Evolutionary conservation across 2,797 vertebrate species (phyloP), one percentile per base, ranked within the genome.

Genomic region (Rhinella marina): DNA sequence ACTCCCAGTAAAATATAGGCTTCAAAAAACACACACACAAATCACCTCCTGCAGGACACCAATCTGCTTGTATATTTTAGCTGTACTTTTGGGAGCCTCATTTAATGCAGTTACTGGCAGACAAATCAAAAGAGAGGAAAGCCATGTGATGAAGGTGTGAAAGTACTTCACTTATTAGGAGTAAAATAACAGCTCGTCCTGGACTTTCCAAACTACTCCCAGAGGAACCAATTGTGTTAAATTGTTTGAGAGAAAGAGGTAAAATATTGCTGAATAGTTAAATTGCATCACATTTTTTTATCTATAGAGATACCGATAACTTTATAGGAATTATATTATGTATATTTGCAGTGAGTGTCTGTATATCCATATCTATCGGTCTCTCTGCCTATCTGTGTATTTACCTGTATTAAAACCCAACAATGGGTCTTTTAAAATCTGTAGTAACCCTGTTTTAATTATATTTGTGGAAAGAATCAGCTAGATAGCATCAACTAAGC

Each of bases 51-150:
- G 72, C 84, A 29, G 25, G 57, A 85, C n/a, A 77, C 17, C 9
- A 17, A 32, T 41, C 52, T 7, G 59, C 72, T 76, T 73, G 27
- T 75, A 50, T 62, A 32, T 77, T 77, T 77, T 54, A 61, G 84
- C 73, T 85, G 27, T 54, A 12, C 73, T 85, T 75, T 57, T 57
- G 32, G 52, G 85, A 86, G 14, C 6, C 23, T 27, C 50, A 27
- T 86, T 77, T 78, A 85, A 85, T 85, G 57, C 59, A 77, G 57
- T 54, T 61, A 27, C 73, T 85, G 84, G 84, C 84, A 85, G 25
- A 62, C 72, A 77, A 27, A 62, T 50, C 41, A 85, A 27, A 41
- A 27, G 2, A 52, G 21, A 14, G 17, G 13, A 64, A 78, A 62
- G 41, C 48, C 41, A 29, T 27, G 1, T 52, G n/a, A 50, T 61